These are phyloP conservation scores for Sebastes umbrosus DNA, from an alignment of 2,797 vertebrate species.

Conservation along the genomic window DNA sequence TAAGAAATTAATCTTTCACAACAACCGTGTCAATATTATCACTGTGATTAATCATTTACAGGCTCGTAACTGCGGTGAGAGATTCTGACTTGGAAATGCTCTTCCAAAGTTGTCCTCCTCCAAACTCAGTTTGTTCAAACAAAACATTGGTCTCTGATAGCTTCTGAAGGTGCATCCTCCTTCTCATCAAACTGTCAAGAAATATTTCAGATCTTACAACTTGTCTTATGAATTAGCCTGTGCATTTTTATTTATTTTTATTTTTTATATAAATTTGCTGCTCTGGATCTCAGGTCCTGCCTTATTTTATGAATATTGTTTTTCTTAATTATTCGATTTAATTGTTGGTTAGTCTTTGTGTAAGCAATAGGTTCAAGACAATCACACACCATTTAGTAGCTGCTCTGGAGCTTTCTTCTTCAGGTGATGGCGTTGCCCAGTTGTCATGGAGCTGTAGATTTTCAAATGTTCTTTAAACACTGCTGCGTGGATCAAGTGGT, in stretches of 20 bases:
- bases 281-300: not conserved
- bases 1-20: not conserved
- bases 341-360: not conserved
- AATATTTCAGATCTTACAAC: not conserved
- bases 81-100: not conserved
- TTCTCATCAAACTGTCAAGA: not conserved
- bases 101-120: not conserved
- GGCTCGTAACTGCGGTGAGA: not conserved
- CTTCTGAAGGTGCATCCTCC: not conserved
- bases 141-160: not conserved
- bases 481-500: not conserved
- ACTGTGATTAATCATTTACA: constrained; percentile 32
- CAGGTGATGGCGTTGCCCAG: not conserved
- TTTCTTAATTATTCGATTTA: not conserved
- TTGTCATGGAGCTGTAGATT: not conserved
- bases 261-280: not conserved
- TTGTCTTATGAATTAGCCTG: too few relatives aligned
- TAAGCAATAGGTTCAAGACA: not conserved
- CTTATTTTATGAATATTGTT: not conserved
- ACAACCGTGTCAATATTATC: constrained; percentile 6
- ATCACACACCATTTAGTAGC: not conserved
- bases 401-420: too few relatives aligned
- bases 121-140: not conserved
- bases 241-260: not conserved
- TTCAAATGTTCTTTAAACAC: not conserved